A percentile compares a stretch with the other conserved stretches of the same genome.
phyloP scores from a whole-genome alignment of 2,797 vertebrate species.

The Xenentodon cancila region DNA sequence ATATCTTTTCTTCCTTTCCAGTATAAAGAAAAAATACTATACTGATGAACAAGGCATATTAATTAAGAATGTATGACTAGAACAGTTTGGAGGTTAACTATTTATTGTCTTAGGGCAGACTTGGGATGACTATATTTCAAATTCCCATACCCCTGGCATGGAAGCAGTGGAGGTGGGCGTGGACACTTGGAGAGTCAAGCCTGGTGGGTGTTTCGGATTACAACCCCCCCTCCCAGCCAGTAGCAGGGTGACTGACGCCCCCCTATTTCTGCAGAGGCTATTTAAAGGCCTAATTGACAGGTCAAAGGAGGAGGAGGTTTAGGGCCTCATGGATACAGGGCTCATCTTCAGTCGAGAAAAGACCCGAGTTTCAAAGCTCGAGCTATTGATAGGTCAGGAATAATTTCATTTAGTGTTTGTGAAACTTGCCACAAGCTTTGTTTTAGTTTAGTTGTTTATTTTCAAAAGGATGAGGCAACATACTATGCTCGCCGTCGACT shows the following conservation, averaged over 20 bases:
- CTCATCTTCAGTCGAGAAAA: background rate
- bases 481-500: conserved; percentile 77
- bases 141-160: conserved; percentile 20
- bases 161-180: conserved; percentile 22
- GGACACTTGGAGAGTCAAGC: background rate
- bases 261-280: conserved; percentile 80
- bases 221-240: conserved; percentile 49
- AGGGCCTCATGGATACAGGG: background rate
- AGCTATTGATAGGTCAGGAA: too few species aligned
- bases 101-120: background rate
- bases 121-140: background rate
- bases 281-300: conserved; percentile 80
- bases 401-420: too few species aligned
- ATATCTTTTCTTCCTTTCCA: background rate
- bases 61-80: too few species aligned
- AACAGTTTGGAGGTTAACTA: too few species aligned
- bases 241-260: conserved; percentile 72
- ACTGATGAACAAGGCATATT: too few species aligned
- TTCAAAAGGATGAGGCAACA: background rate
- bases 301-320: conserved; percentile 2
- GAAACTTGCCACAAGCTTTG: too few species aligned
- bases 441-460: too few species aligned
- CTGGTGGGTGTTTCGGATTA: conserved; percentile 64
- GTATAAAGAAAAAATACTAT: background rate
- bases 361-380: too few species aligned